Conservation (phyloP, 30 jellyfish, hydroid and myxozoan species). For the Turritopsis dohrnii region DNA sequence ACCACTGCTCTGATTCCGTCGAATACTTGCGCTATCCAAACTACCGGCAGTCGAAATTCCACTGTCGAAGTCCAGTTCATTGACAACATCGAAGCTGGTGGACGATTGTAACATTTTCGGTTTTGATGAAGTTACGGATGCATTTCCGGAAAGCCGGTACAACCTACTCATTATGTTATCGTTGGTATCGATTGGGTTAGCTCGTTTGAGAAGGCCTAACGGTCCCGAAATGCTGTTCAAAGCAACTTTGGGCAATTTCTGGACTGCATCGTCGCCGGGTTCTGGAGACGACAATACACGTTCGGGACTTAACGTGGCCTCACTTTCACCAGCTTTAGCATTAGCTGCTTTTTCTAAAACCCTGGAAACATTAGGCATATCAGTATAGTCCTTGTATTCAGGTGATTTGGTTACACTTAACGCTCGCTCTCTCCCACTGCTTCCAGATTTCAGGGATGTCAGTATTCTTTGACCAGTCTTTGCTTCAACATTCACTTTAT, state of each 20-base stretch:
- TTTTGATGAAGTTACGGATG: slow-evolving; percentile 1
- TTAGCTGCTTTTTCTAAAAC: slow-evolving; percentile 58
- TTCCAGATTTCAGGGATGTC: background rate
- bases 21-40: background rate
- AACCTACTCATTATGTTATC: slow-evolving; percentile 2
- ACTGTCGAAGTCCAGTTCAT: background rate
- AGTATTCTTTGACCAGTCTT: slow-evolving; percentile 77
- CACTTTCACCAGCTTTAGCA: slow-evolving; percentile 26
- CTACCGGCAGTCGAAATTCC: slow-evolving; percentile 1
- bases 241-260: background rate
- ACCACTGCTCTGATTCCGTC: slow-evolving; percentile 23
- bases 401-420: slow-evolving; percentile 10
- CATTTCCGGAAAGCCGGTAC: slow-evolving; percentile 18
- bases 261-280: background rate
- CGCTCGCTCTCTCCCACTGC: background rate
- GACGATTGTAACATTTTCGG: background rate
- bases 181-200: slow-evolving; percentile 22
- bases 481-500: slow-evolving; percentile 87
- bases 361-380: slow-evolving; percentile 80
- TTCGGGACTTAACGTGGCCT: slow-evolving; percentile 7
- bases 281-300: slow-evolving; percentile 20
- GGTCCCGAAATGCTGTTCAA: slow-evolving; percentile 34
- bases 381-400: slow-evolving; percentile 53
- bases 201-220: slow-evolving; percentile 28
- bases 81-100: background rate